phyloP scores from a whole-genome alignment of 30 jellyfish, hydroid and myxozoan species.

The Turritopsis rubra region DNA sequence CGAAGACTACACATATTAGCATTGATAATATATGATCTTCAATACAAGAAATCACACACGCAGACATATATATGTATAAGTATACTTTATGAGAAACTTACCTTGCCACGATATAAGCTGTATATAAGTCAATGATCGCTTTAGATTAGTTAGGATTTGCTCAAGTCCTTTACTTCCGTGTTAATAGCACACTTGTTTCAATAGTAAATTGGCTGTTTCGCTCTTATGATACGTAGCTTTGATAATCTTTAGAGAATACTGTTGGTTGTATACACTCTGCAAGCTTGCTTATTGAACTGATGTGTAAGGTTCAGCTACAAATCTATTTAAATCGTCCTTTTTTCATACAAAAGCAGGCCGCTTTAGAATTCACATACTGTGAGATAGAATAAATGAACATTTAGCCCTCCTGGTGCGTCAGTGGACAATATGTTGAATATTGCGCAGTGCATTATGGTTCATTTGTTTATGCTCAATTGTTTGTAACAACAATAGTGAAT shows the following conservation, averaged over 20 bases:
- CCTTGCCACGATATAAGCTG: neutral
- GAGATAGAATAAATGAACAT: conserved; percentile 14
- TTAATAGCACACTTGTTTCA: neutral
- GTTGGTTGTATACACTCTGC: neutral
- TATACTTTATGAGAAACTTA: neutral
- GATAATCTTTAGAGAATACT: neutral
- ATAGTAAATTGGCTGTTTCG: neutral
- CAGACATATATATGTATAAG: neutral
- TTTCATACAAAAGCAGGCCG: conserved; percentile 17
- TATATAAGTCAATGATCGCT: conserved; percentile 13
- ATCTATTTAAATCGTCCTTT: conserved; percentile 9
- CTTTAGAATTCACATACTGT: conserved; percentile 10
- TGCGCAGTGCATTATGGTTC: neutral
- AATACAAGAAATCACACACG: neutral
- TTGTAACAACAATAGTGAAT: neutral
- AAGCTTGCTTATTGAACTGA: conserved; percentile 7
- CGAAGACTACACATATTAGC: neutral
- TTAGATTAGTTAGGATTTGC: neutral
- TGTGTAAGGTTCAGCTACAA: neutral
- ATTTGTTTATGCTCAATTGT: neutral
- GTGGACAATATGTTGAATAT: conserved; percentile 16
- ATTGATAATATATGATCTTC: neutral
- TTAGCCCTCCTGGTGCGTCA: conserved; percentile 6
- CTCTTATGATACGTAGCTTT: neutral
- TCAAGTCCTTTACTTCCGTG: conserved; percentile 11